Evolutionary conservation across 2,797 vertebrate genomes (phyloP).

Genomic region (Apogon hyalosoma): DNA sequence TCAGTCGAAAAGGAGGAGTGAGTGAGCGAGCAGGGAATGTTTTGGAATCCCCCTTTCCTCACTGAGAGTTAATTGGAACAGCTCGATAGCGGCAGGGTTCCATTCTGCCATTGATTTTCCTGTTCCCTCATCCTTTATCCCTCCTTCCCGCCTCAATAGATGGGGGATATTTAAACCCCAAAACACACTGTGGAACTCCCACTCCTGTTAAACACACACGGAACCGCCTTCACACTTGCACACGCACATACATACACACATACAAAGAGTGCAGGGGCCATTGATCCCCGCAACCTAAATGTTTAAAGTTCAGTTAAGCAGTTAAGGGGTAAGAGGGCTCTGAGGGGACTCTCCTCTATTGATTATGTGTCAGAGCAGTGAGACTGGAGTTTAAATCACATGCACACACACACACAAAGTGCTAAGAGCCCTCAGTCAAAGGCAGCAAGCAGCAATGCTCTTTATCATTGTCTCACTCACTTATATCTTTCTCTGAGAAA

Average conservation of each 20-base stretch:
- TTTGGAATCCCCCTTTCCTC: slow-evolving; percentile 86
- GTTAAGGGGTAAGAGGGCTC: slow-evolving; percentile 98
- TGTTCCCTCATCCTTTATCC: slow-evolving; percentile 81
- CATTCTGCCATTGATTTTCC: slow-evolving; percentile 89
- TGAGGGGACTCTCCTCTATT: slow-evolving; percentile 94
- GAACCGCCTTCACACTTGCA: slow-evolving; percentile 42
- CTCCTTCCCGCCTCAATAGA: slow-evolving; percentile 81
- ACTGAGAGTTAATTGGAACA: slow-evolving; percentile 87
- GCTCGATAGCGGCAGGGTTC: slow-evolving; percentile 88
- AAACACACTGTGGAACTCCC: slow-evolving; percentile 80
- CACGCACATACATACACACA: slow-evolving; percentile 16
- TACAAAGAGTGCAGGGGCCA: slow-evolving; percentile 85
- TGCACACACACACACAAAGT: slow-evolving; percentile 65
- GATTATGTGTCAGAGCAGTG: slow-evolving; percentile 96
- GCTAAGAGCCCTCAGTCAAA: slow-evolving; percentile 84
- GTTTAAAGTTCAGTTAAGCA: slow-evolving; percentile 99
- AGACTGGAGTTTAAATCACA: slow-evolving; percentile 93
- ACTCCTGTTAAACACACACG: slow-evolving; percentile 78
- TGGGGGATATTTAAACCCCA: slow-evolving; percentile 83
- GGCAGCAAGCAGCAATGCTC: slow-evolving; percentile 74
- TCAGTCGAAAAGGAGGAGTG: slow-evolving; percentile 60
- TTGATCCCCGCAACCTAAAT: slow-evolving; percentile 95
- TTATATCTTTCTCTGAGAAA: slow-evolving; percentile 78
- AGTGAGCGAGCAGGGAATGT: slow-evolving; percentile 70
- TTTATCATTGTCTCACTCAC: slow-evolving; percentile 82